phyloP scores from a whole-genome alignment of 2,113 vertebrate species.

The Burhinus bistriatus region DNA sequence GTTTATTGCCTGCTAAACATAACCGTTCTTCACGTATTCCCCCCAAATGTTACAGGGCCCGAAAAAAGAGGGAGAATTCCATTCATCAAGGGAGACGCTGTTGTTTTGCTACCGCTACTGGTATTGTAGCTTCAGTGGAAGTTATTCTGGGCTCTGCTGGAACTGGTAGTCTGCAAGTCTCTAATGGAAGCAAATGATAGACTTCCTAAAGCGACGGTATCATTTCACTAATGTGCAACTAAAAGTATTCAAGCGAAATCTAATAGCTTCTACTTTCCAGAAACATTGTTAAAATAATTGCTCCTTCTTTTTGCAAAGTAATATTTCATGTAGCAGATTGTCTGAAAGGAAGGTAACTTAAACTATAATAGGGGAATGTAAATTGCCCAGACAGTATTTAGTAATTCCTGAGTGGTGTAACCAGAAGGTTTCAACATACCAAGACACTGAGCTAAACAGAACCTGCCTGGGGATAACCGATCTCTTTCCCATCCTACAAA shows the following conservation, averaged over 20 bases:
- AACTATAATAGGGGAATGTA: neutral
- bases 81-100: neutral
- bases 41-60: neutral
- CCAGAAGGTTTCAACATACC: neutral
- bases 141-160: neutral
- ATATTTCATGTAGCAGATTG: conserved; percentile 9
- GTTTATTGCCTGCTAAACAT: neutral
- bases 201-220: conserved; percentile 47
- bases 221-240: conserved; percentile 57
- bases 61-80: neutral
- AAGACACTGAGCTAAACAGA: conserved; percentile 6
- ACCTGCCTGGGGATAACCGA: neutral
- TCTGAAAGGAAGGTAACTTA: conserved; percentile 36
- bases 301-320: conserved; percentile 33
- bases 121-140: neutral
- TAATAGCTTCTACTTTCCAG: conserved; percentile 48
- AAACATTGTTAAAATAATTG: conserved; percentile 69
- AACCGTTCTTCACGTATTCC: neutral
- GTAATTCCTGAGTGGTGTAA: neutral
- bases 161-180: neutral
- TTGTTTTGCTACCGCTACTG: neutral
- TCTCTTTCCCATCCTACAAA: conserved; percentile 11
- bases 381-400: neutral
- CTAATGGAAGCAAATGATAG: conserved; percentile 59
- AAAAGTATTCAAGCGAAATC: conserved; percentile 58